Percentiles rank a stretch among this genome's conserved stretches.
These are phyloP conservation scores for Drosophila fuyamai DNA, from an alignment of 1,140 invertebrate species.

Conservation along the genomic window DNA sequence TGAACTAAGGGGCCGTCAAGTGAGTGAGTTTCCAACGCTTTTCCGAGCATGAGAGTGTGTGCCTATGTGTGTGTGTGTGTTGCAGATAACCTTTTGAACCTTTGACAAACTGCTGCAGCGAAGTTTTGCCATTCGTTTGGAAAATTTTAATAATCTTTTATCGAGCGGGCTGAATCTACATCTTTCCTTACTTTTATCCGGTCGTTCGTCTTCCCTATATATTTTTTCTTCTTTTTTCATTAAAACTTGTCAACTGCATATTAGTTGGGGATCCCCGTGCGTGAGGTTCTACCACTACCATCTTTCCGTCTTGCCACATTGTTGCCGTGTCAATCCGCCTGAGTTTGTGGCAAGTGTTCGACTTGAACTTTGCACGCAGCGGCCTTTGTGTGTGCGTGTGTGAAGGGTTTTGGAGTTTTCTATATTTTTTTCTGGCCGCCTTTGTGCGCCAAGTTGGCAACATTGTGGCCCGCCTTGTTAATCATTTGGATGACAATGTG, in stretches of 20 bases:
- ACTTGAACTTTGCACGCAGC: constrained; percentile 64
- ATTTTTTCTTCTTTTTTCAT: constrained; percentile 41
- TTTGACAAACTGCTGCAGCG: constrained; percentile 71
- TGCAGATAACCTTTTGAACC: constrained; percentile 61
- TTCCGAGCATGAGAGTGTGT: constrained; percentile 17
- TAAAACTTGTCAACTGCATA: constrained; percentile 61
- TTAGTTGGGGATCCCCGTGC: constrained; percentile 26
- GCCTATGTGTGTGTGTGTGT: constrained; percentile 15
- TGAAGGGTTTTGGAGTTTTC: constrained; percentile 33
- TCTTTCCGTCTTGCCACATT: constrained; percentile 53
- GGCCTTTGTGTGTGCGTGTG: constrained; percentile 22
- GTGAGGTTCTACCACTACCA: constrained; percentile 19
- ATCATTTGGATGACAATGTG: constrained; percentile 66
- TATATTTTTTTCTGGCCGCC: constrained; percentile 12
- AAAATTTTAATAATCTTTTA: constrained; percentile 82
- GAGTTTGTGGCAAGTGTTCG: constrained; percentile 58
- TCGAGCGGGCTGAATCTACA: constrained; percentile 56
- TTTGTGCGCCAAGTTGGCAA: constrained; percentile 31
- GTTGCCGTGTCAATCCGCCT: constrained; percentile 65
- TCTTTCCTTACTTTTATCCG: constrained; percentile 19
- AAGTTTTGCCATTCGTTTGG: constrained; percentile 70
- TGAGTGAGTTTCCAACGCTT: constrained; percentile 27
- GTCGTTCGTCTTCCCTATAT: constrained; percentile 26
- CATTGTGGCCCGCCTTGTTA: constrained; percentile 53
- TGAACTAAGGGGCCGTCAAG: constrained; percentile 32